phyloP scores from a whole-genome alignment of 1,140 invertebrate genomes.

The Zaprionus tsacasi region DNA sequence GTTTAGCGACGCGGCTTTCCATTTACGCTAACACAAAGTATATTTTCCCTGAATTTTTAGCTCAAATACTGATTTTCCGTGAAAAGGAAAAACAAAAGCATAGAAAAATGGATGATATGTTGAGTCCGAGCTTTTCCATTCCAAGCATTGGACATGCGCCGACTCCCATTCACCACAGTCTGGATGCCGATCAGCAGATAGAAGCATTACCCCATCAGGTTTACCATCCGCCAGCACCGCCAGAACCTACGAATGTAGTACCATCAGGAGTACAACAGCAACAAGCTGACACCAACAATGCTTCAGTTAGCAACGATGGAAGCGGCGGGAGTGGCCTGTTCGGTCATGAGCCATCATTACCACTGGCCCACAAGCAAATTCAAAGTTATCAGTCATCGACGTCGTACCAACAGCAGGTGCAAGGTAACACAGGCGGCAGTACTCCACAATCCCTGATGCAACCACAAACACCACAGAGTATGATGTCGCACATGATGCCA shows the following conservation, averaged over 20 bases:
- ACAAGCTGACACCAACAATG: slow-evolving; percentile 45
- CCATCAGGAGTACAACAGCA: slow-evolving; percentile 41
- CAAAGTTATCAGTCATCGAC: slow-evolving; percentile 83
- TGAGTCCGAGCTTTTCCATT: slow-evolving; percentile 94
- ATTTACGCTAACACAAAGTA: slow-evolving; percentile 24
- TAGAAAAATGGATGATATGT: slow-evolving; percentile 89
- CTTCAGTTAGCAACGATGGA: slow-evolving; percentile 21
- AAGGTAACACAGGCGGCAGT: slow-evolving; percentile 86
- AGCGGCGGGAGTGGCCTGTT: slow-evolving; percentile 50
- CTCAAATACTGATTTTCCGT: slow-evolving; percentile 11
- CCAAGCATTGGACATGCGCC: slow-evolving; percentile 90
- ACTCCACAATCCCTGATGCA: slow-evolving; percentile 92
- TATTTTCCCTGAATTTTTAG: slow-evolving; percentile 15
- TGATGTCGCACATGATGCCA: slow-evolving; percentile 92
- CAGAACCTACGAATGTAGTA: slow-evolving; percentile 83
- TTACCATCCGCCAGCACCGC: slow-evolving; percentile 89
- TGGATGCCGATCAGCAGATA: slow-evolving; percentile 92
- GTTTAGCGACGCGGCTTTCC: slow-evolving; percentile 48
- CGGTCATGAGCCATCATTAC: slow-evolving; percentile 73
- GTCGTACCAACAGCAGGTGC: slow-evolving; percentile 84
- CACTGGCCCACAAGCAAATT: slow-evolving; percentile 88
- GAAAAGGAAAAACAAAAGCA: neutral
- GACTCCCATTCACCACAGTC: slow-evolving; percentile 92
- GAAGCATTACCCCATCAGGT: slow-evolving; percentile 87
- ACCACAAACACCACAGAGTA: slow-evolving; percentile 94